These are phyloP conservation scores for human DNA, from an alignment of 2,113 vertebrate genomes.

Conservation along the genomic window GRCh38 chr20:20416001-20416500, in stretches of 20 bases:
- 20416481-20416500: neutral
- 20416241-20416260: neutral
- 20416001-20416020: neutral
- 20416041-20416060: too few relatives aligned
- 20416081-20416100: neutral
- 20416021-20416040: too few relatives aligned
- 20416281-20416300: neutral
- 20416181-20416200: neutral
- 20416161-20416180: neutral
- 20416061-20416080: neutral
- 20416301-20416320: neutral
- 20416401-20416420: neutral
- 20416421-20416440: neutral
- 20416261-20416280: neutral
- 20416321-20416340: neutral
- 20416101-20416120: neutral
- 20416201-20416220: neutral
- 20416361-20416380: neutral
- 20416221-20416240: too few relatives aligned
- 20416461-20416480: neutral
- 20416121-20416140: neutral
- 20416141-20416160: neutral
- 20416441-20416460: neutral
- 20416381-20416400: neutral
- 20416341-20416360: neutral